These are phyloP conservation scores for Scomber scombrus DNA, from an alignment of 2,113 vertebrate species.

Conservation along the genomic window DNA sequence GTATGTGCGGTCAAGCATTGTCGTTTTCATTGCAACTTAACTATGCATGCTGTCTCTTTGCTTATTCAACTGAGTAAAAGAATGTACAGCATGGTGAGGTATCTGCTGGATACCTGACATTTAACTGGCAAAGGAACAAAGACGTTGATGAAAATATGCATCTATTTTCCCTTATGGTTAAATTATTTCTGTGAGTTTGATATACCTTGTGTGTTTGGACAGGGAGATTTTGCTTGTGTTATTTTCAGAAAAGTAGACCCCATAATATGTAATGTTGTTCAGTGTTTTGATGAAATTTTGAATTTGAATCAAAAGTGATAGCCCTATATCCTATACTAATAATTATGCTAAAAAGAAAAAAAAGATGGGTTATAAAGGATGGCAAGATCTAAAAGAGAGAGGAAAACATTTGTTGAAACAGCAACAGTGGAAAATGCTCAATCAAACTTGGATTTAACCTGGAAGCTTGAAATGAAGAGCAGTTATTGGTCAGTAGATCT, in stretches of 20 bases:
- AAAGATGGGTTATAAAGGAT: no score
- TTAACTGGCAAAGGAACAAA: constrained; percentile 1
- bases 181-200: constrained; percentile 10
- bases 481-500: constrained; percentile 1
- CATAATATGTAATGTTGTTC: no score
- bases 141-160: constrained; percentile 2
- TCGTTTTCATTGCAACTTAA: constrained; percentile 31
- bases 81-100: constrained; percentile 40
- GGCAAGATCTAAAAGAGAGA: no score
- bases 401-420: no score
- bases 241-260: no score
- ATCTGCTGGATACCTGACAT: constrained; percentile 24
- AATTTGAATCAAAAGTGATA: no score
- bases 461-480: not conserved
- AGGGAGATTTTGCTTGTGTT: no score
- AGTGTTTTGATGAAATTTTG: no score
- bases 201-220: not conserved
- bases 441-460: constrained; percentile 1
- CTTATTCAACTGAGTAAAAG: constrained; percentile 40
- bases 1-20: constrained; percentile 43
- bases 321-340: no score
- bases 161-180: not conserved
- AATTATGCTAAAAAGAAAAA: no score
- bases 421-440: not conserved
- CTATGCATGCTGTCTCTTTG: constrained; percentile 55